These are phyloP conservation scores for Tyrannus savana DNA, from an alignment of 2,113 vertebrate genomes.

Conservation along the genomic window DNA sequence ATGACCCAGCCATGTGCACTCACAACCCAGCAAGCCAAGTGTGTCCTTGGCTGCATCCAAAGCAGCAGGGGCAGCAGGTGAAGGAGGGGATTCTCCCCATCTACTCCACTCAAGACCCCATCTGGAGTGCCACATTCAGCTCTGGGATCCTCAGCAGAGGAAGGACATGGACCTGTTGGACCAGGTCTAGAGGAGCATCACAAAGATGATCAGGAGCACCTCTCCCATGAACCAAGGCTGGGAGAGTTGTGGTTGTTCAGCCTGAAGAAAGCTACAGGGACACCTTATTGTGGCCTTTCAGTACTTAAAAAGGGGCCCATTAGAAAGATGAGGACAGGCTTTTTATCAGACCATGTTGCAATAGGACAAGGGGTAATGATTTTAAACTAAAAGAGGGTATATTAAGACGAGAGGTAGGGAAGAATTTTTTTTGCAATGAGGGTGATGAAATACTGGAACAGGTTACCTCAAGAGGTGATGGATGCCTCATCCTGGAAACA, in stretches of 20 bases:
- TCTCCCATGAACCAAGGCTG: not conserved
- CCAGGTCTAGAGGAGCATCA: accelerated
- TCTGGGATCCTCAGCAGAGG: not conserved
- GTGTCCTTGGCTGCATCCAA: not conserved
- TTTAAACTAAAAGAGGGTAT: not conserved
- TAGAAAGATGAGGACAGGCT: not conserved
- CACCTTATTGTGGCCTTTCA: not conserved
- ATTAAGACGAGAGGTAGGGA: not conserved
- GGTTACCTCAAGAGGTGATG: not conserved
- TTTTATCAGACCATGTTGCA: not conserved
- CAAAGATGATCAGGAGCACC: not conserved
- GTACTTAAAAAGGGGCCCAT: not conserved
- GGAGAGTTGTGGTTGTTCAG: not conserved
- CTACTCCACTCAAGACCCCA: not conserved
- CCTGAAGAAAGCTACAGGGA: not conserved
- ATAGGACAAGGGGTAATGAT: not conserved
- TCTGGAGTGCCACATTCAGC: not conserved
- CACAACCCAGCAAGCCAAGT: not conserved
- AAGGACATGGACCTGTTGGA: not conserved
- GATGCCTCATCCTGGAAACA: not conserved
- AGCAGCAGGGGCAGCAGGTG: not conserved
- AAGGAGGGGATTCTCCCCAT: not conserved
- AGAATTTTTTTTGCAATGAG: not conserved
- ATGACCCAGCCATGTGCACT: not conserved
- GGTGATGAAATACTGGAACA: not conserved